Conservation (phyloP, 2,113 vertebrate species). For the Limanda limanda region DNA sequence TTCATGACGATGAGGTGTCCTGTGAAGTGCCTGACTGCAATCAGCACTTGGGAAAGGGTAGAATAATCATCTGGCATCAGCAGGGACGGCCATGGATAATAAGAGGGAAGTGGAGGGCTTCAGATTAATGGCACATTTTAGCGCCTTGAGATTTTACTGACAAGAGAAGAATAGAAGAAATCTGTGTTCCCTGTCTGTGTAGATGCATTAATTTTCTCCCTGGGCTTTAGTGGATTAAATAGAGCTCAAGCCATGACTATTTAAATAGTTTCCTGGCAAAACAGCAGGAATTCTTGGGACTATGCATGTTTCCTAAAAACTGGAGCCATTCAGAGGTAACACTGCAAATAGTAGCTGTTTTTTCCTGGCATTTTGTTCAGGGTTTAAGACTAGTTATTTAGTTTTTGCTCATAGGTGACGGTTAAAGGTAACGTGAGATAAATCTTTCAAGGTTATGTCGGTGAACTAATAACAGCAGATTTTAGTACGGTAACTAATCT, state of each 20-base stretch:
- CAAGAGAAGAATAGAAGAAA: constrained; percentile 3
- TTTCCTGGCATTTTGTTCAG: neutral
- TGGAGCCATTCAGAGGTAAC: neutral
- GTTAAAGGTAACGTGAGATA: neutral
- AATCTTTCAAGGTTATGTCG: neutral
- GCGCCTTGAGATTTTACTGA: constrained; percentile 21
- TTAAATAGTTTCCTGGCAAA: neutral
- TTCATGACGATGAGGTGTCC: constrained; percentile 57
- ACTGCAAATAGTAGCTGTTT: neutral
- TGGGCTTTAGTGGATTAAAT: neutral
- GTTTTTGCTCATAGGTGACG: neutral
- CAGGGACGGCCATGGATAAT: constrained; percentile 26
- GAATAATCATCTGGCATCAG: constrained; percentile 51
- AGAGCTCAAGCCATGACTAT: neutral
- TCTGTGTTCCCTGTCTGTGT: constrained; percentile 18
- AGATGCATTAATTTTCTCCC: neutral
- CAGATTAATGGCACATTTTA: constrained; percentile 31
- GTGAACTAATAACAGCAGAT: neutral
- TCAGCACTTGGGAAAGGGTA: constrained; percentile 49
- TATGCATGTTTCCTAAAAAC: constrained; percentile 8
- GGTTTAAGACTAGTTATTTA: neutral
- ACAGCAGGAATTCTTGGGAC: neutral
- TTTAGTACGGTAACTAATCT: neutral
- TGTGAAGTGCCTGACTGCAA: constrained; percentile 60
- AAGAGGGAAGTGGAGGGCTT: constrained; percentile 6